Conservation (phyloP, 1,140 invertebrate species). For the Bombus polaris region DNA sequence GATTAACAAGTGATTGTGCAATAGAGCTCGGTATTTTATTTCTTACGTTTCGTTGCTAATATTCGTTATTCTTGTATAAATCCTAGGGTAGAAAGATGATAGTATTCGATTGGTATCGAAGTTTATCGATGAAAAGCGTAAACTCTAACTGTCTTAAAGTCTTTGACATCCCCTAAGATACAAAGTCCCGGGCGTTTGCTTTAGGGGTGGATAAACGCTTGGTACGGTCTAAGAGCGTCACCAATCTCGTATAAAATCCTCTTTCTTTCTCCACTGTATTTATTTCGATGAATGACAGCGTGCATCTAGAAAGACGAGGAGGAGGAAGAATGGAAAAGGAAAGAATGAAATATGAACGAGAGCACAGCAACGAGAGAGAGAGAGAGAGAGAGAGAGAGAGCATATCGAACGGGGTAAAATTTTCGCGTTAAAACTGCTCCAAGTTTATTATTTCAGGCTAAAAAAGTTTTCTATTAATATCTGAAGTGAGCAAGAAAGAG, state of each 20-base stretch:
- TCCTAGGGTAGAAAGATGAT: background rate
- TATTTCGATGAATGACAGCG: slow-evolving; percentile 56
- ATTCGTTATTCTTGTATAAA: background rate
- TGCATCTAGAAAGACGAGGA: slow-evolving; percentile 4
- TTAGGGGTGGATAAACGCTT: slow-evolving; percentile 34
- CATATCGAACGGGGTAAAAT: background rate
- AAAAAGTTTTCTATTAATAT: slow-evolving; percentile 48
- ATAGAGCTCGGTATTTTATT: background rate
- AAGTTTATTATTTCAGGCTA: slow-evolving; percentile 45
- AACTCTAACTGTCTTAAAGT: slow-evolving; percentile 47
- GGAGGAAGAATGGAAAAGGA: too few species aligned
- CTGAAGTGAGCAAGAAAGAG: background rate
- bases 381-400: background rate
- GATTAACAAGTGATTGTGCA: too few species aligned
- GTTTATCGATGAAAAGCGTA: background rate
- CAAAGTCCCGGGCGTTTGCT: slow-evolving; percentile 9
- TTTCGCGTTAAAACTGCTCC: slow-evolving; percentile 10
- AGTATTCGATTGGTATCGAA: background rate
- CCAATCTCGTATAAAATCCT: slow-evolving; percentile 52
- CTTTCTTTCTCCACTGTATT: slow-evolving; percentile 51
- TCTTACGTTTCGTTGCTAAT: background rate
- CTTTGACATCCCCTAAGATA: slow-evolving; percentile 32
- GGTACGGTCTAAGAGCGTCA: background rate
- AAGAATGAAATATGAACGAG: background rate
- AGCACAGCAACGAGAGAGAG: background rate